Evolutionary conservation across 2,888 invertebrate species (phyloP).

Genomic region (Cremastobaeus sp.): DNA sequence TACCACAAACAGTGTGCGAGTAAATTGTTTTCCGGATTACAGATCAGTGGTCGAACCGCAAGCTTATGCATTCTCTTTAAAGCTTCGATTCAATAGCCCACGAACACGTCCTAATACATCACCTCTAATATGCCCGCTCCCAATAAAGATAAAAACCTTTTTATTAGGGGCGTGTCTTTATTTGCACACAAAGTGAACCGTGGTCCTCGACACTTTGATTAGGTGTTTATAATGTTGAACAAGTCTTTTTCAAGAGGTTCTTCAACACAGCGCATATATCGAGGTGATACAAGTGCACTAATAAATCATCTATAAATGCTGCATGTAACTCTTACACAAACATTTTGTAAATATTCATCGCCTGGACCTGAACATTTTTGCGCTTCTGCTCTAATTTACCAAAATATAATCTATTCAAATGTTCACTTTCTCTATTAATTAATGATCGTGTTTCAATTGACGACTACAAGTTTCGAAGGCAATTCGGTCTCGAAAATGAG

Average conservation of each 20-base stretch:
- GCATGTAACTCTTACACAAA: no score
- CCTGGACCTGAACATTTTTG: no score
- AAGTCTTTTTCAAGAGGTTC: slow-evolving; percentile 15
- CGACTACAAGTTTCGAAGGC: no score
- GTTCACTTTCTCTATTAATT: no score
- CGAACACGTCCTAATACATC: slow-evolving; percentile 30
- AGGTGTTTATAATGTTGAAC: slow-evolving; percentile 39
- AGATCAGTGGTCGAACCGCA: slow-evolving; percentile 32
- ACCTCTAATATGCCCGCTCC: slow-evolving; percentile 21
- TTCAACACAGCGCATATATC: neutral
- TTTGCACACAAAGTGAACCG: slow-evolving; percentile 28
- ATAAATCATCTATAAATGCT: no score
- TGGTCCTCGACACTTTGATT: slow-evolving; percentile 40
- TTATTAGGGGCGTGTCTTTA: slow-evolving; percentile 38
- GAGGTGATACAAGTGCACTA: no score
- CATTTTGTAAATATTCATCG: no score
- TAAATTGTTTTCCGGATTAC: slow-evolving; percentile 33
- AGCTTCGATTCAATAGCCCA: slow-evolving; percentile 36
- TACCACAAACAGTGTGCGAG: slow-evolving; percentile 19
- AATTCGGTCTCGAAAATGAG: no score
- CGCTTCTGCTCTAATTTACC: no score
- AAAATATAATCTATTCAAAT: no score
- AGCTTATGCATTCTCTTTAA: slow-evolving; percentile 13
- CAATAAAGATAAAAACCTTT: slow-evolving; percentile 21
- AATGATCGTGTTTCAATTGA: no score